A percentile compares a stretch with the other conserved stretches of the same genome.
These are phyloP conservation scores for Progne subis DNA, from an alignment of 2,113 vertebrate genomes.

Conservation along the genomic window DNA sequence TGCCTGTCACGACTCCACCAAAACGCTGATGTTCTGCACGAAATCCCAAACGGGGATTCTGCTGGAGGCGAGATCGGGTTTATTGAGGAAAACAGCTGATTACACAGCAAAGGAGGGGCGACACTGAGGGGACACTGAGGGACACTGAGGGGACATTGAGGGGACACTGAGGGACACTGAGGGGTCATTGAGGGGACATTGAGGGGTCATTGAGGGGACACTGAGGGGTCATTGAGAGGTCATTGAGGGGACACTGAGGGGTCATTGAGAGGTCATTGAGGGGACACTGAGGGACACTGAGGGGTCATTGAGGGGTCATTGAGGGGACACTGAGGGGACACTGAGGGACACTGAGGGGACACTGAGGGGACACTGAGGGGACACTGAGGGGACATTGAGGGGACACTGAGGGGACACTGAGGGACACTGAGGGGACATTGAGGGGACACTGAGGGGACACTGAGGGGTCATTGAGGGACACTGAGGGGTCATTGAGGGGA, in stretches of 20 bases:
- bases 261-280: not conserved
- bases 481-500: no score
- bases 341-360: not conserved
- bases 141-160: no score
- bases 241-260: no score
- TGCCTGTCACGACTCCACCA: not conserved
- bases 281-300: not conserved
- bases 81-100: not conserved
- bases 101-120: not conserved
- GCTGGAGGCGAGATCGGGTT: accelerated
- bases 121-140: not conserved
- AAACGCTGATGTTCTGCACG: not conserved
- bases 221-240: no score
- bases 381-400: no score
- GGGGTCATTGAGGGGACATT: not conserved
- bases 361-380: no score
- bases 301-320: not conserved
- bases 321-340: not conserved
- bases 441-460: no score
- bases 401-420: no score
- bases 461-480: no score
- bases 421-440: no score
- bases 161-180: not conserved
- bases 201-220: not conserved
- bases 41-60: not conserved